phyloP scores from a whole-genome alignment of 1,140 invertebrate genomes.

The Oryzaephilus surinamensis region DNA sequence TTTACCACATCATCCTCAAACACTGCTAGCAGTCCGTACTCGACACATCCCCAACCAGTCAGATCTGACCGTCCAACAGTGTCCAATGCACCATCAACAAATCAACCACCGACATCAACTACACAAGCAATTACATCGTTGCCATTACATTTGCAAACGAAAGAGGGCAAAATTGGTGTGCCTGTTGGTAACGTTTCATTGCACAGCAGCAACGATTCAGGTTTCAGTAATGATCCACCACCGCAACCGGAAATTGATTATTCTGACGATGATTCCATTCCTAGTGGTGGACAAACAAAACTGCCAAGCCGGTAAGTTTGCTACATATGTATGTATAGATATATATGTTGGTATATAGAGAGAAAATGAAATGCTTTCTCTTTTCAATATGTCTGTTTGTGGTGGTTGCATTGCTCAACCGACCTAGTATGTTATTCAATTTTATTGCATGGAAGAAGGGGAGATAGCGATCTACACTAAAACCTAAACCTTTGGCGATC shows the following conservation, averaged over 20 bases:
- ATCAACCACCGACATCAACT: too few relatives aligned
- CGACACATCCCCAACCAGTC: slow-evolving; percentile 41
- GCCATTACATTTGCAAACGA: slow-evolving; percentile 33
- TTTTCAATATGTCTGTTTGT: too few relatives aligned
- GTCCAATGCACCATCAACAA: slow-evolving; percentile 35
- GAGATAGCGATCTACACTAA: too few relatives aligned
- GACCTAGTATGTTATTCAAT: too few relatives aligned
- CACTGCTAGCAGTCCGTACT: slow-evolving; percentile 39
- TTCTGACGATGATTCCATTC: slow-evolving; percentile 70
- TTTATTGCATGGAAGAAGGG: too few relatives aligned
- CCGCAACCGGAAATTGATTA: slow-evolving; percentile 82
- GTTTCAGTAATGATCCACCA: slow-evolving; percentile 80
- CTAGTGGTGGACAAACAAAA: slow-evolving; percentile 44
- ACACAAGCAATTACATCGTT: too few relatives aligned
- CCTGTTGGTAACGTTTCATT: slow-evolving; percentile 62
- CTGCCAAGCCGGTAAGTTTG: slow-evolving; percentile 61
- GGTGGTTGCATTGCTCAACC: too few relatives aligned
- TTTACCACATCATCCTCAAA: slow-evolving; percentile 38
- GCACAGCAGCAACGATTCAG: slow-evolving; percentile 84
- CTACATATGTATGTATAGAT: not conserved
- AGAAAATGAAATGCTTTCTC: too few relatives aligned
- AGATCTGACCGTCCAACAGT: slow-evolving; percentile 40
- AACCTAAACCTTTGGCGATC: too few relatives aligned
- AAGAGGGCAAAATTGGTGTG: slow-evolving; percentile 32
- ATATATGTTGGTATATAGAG: not conserved